phyloP scores from a whole-genome alignment of 2,113 vertebrate genomes.

The Corythornis cristatus region DNA sequence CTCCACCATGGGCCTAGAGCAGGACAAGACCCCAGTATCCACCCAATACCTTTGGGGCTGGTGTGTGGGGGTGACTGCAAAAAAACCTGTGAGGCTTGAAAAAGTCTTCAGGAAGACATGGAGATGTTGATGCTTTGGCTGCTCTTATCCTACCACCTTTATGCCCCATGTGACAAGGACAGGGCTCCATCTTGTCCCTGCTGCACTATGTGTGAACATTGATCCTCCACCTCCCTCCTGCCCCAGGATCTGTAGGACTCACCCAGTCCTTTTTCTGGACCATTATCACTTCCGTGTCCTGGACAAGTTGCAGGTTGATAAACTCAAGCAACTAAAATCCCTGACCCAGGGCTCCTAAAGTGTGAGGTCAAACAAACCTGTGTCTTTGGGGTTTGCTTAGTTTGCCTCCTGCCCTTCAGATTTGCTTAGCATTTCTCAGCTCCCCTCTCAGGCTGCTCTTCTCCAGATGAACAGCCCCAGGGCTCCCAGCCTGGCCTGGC shows the following conservation, averaged over 20 bases:
- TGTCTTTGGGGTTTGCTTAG: neutral
- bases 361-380: fast-evolving
- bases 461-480: no score
- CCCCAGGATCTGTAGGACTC: neutral
- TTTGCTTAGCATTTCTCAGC: no score
- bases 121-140: neutral
- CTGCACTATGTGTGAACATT: neutral
- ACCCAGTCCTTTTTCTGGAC: neutral
- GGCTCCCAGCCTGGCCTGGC: no score
- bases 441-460: no score
- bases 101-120: neutral
- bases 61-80: neutral
- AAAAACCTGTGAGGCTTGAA: neutral
- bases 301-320: neutral
- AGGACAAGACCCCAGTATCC: neutral
- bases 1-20: neutral
- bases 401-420: no score
- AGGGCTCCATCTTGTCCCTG: neutral
- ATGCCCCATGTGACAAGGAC: neutral
- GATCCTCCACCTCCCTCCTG: neutral
- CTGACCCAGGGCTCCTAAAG: neutral
- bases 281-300: fast-evolving
- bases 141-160: neutral
- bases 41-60: neutral
- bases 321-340: neutral